Evolutionary conservation across 2,113 vertebrate species (phyloP).

Genomic region (Xiphophorus couchianus): DNA sequence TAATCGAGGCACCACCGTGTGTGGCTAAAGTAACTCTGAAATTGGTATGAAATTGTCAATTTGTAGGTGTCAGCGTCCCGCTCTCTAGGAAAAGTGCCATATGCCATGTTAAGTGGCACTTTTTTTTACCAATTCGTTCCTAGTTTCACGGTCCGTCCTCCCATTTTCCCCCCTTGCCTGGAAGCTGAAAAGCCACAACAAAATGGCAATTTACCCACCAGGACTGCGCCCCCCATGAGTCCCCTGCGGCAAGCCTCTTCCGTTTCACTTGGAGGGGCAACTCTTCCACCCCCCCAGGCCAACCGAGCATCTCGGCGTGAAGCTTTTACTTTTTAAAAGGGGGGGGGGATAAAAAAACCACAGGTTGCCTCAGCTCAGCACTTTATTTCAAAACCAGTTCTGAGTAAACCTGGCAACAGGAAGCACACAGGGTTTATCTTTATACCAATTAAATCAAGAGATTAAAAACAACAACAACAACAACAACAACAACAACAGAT

Average conservation of each 20-base stretch:
- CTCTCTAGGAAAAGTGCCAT: conserved; percentile 63
- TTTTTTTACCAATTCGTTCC: conserved; percentile 81
- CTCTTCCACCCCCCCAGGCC: background rate
- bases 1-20: conserved; percentile 57
- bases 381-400: background rate
- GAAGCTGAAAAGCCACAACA: conserved; percentile 73
- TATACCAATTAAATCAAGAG: background rate
- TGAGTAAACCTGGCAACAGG: background rate
- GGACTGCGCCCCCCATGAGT: conserved; percentile 67
- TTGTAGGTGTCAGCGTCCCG: conserved; percentile 76
- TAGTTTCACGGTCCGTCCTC: conserved; percentile 83
- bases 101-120: conserved; percentile 74
- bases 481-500: background rate
- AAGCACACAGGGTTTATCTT: background rate
- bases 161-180: conserved; percentile 62
- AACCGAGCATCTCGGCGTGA: conserved; percentile 36
- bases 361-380: background rate
- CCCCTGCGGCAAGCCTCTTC: conserved; percentile 60
- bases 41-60: conserved; percentile 84
- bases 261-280: conserved; percentile 48
- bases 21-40: conserved; percentile 71
- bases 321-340: conserved; percentile 37
- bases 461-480: background rate
- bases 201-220: conserved; percentile 78
- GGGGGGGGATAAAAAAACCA: background rate